Evolutionary conservation across 1,140 invertebrate species (phyloP).

Genomic region (Myzus persicae): DNA sequence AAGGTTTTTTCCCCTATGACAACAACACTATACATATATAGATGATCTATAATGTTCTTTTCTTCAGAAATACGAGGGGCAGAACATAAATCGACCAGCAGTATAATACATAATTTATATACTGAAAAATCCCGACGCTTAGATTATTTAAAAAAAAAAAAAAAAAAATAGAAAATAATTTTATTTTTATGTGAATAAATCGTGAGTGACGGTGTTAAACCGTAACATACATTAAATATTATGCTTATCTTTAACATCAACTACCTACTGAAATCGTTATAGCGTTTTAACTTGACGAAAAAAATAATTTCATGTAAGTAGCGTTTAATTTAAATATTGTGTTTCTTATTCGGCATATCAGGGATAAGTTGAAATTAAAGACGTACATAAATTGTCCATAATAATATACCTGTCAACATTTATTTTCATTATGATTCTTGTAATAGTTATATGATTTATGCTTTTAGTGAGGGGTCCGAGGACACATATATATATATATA

Average conservation of each 20-base stretch:
- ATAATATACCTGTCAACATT: background rate
- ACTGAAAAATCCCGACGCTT: background rate
- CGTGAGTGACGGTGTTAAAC: background rate
- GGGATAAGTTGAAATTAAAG: background rate
- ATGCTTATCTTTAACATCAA: background rate
- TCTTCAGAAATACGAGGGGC: background rate
- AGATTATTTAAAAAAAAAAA: background rate
- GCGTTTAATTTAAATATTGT: background rate
- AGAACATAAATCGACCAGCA: background rate
- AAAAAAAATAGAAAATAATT: no score
- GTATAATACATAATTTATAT: slow-evolving; percentile 5
- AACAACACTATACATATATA: background rate
- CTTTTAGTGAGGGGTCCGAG: background rate
- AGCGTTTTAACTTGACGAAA: background rate
- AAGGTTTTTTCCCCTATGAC: background rate
- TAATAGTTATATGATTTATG: background rate
- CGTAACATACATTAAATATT: background rate
- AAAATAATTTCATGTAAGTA: background rate
- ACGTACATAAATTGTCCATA: background rate
- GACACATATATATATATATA: background rate
- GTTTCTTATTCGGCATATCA: background rate
- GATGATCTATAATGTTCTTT: background rate
- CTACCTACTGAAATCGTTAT: background rate
- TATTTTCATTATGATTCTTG: background rate
- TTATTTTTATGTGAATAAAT: slow-evolving; percentile 11